phyloP scores from a whole-genome alignment of 2,113 vertebrate species.

The Brevimyrus niger region DNA sequence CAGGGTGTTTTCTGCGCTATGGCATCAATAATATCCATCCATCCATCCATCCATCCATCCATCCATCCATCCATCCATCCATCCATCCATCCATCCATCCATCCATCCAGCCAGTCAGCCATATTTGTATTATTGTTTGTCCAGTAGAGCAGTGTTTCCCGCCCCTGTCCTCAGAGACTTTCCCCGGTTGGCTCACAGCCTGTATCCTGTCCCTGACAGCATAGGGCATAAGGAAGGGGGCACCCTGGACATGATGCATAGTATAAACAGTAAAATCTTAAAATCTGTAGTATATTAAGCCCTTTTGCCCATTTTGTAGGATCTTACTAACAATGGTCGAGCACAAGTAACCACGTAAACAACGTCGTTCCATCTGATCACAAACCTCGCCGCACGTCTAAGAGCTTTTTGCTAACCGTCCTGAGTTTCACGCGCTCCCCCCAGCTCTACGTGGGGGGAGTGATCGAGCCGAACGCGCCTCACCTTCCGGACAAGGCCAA shows the following conservation, averaged over 20 bases:
- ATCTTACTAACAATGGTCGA: not conserved
- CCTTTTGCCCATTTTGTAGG: not conserved
- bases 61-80: not conserved
- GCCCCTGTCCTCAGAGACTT: too few relatives aligned
- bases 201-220: not conserved
- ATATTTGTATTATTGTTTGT: too few relatives aligned
- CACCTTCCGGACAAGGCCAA: slow-evolving; percentile 80
- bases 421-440: not conserved
- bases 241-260: not conserved
- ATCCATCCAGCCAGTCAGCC: too few relatives aligned
- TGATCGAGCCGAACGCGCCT: slow-evolving; percentile 72
- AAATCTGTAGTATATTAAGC: not conserved
- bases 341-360: not conserved
- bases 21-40: not conserved
- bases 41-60: not conserved
- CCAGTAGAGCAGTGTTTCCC: too few relatives aligned
- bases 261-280: not conserved
- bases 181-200: not conserved
- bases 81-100: not conserved
- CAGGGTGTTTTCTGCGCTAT: not conserved
- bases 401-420: not conserved
- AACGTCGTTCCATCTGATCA: not conserved
- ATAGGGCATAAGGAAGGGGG: not conserved
- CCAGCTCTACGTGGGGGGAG: slow-evolving; percentile 85
- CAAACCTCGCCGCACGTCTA: not conserved